Base-by-base conservation (phyloP, 1,140 invertebrate genomes). In the Kradibia gibbosae region DNA sequence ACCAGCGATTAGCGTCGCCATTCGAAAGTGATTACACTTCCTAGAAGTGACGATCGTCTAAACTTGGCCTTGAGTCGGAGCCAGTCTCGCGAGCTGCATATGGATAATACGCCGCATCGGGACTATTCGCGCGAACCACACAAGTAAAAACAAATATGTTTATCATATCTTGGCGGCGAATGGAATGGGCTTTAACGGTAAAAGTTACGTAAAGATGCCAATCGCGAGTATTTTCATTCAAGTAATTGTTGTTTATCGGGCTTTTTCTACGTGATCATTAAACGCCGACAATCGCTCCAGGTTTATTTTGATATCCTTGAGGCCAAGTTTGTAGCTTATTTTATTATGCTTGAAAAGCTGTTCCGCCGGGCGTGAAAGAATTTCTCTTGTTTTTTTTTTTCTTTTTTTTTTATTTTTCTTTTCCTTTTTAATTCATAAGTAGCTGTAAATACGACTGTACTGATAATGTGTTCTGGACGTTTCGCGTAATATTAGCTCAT, bases 51-150 rank as follows among this genome's bases (percentile, higher is more conserved):
- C 85, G 86, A 84, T 86, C 85, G 86, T 86, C 84, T 86, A 86
- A 86, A 86, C 86, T 86, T 86, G 86, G 86, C 86, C 86, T 83
- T 86, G 86, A 85, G 74, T 34, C 7, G 31, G 1, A 42, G 25
- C 39, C 65, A 57, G 45, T 80, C 77, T 71, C 81, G 34, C 42
- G 39, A 57, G 72, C 22, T 50, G 48, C 70, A n/a, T n/a, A n/a
- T 55, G 75, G 45, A 73, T 20, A 71, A 42, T 50, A 36, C 45
- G 74, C 73, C 15, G 50, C 75, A 34, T 13, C 42, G 11, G 57
- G 15, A 70, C 53, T 78, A 78, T 78, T 8, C 76, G 67, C 39
- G 42, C 42, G n/a, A 36, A 67, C 42, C 42, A 8, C 42, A 8
- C 42, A 13, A 45, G 42, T 13, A 13, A 70, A 78, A 36, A 70